Base-by-base conservation (phyloP, 2,113 vertebrate species). In the Nothocercus nigrocapillus region DNA sequence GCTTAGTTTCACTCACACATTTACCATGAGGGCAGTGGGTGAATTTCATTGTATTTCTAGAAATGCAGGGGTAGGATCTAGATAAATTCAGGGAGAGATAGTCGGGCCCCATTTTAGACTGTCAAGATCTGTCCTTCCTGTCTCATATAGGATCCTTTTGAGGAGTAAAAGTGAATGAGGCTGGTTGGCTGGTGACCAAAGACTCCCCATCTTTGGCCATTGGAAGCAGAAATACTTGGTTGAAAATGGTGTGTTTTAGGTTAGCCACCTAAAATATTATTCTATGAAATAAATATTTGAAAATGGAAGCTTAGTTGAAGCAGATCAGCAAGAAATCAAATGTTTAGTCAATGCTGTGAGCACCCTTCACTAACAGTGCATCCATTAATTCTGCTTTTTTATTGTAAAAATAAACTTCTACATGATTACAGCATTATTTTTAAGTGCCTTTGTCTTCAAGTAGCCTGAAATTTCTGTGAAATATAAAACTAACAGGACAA, bases 391-490 rank as follows among this genome's bases (percentile, higher is more conserved):
- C 59, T 84, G 45, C 72, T 83, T 91, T 91, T 77, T 69, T 69
- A 27, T 62, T 92, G 49, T 76, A 93, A 95, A 95, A 79, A 95
- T 90, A 97, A 96, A 85, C 68, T 75, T 74, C 67, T 38, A 15
- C 11, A 9, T 20, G 67, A 91, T 79, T 32, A 49, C 59, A 91
- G 61, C 45, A 87, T 63, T 94, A 95, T 94, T 94, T 93, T 95
- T 89, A 77, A 91, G 58, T 22, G 66, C 44, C 13, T 66, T 77
- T 81, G 45, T 85, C 24, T 64, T 70, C 75, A 94, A 27, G 82
- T 68, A 88, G 84, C 40, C 24, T 59, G 76, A 67, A 44, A 77
- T 59, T 82, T 85, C 80, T 49, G 40, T 66, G 66, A 89, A 89
- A 89, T 58, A 82, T 30, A 88, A 79, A 89, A 91, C 59, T 38